These are phyloP conservation scores for Pseudomugil gertrudae DNA, from an alignment of 2,797 vertebrate genomes.

Conservation along the genomic window DNA sequence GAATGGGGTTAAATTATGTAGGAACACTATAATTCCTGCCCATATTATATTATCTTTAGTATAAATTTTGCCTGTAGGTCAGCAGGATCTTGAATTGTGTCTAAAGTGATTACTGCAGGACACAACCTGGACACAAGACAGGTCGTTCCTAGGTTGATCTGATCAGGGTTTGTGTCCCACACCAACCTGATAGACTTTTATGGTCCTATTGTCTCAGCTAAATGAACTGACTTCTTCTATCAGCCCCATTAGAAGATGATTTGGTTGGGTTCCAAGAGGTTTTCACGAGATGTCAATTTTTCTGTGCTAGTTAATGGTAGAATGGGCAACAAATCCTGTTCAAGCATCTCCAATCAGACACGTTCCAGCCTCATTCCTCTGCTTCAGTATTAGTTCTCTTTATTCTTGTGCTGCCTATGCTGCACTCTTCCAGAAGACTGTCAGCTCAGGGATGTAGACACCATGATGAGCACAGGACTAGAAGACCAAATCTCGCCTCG, in stretches of 20 bases:
- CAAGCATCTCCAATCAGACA: neutral
- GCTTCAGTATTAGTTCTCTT: neutral
- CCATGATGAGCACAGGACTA: neutral
- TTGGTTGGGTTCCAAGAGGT: neutral
- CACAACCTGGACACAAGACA: neutral
- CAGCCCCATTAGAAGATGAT: neutral
- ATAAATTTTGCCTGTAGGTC: neutral
- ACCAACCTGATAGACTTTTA: neutral
- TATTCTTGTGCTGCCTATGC: neutral
- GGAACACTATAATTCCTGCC: neutral
- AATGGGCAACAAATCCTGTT: neutral
- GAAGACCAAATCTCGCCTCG: neutral
- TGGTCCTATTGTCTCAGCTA: neutral
- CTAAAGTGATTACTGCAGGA: neutral
- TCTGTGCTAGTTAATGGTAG: neutral
- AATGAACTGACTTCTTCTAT: neutral
- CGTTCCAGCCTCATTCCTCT: neutral
- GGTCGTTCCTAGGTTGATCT: neutral
- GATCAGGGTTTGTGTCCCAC: neutral
- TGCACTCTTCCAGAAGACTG: neutral
- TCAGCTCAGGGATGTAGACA: conserved; percentile 3
- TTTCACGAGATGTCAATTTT: neutral
- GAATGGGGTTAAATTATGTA: no score
- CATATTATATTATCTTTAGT: conserved; percentile 1
- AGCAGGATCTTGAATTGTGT: neutral